Base-by-base conservation (phyloP, 2,113 vertebrate genomes). In the Acanthochromis polyacanthus region DNA sequence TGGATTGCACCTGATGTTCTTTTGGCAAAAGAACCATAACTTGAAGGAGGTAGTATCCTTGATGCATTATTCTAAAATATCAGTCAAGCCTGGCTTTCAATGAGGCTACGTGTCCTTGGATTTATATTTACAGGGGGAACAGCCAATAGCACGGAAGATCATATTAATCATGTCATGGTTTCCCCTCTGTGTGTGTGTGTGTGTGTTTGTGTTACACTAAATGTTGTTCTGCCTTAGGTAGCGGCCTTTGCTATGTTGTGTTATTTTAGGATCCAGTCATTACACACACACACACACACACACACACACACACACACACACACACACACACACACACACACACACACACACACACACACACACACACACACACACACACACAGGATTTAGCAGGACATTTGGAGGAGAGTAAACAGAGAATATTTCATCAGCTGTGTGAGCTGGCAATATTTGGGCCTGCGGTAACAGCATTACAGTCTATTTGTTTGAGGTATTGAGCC, bases 391-490 rank as follows among this genome's bases (percentile, higher is more conserved):
- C 74, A 83, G 90, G 88, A 92, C 88, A 88, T 92, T 93, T 92
- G 80, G 80, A 91, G 92, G 88, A 86, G 89, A 85, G 89, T 89
- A 93, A 92, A 92, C 84, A 93, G 75, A 67, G 86, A 88, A 88
- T 93, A 91, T 93, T 93, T 93, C 90, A 93, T 92, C 91, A 92
- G 89, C 89, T 93, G 91, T 93, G 87, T 83, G 88, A 88, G 75
- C 86, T 90, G 89, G 87, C 87, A 85, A 86, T 86, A 90, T 92
- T 88, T 83, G 67, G 77, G 78, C 91, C 83, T 68, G 80, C 55
- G 64, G 89, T 91, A 88, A 88, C 79, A 83, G 74, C 81, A 76
- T 87, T 89, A 79, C 68, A 83, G 82, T 85, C 78, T 90, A 85
- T 93, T 92, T 93, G 88, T 89, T 78, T 83, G 84, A 82, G 70